Percentiles rank a stretch among this genome's conserved stretches.
Conservation (phyloP, 2,888 invertebrate species). For the Bembecia ichneumoniformis region DNA sequence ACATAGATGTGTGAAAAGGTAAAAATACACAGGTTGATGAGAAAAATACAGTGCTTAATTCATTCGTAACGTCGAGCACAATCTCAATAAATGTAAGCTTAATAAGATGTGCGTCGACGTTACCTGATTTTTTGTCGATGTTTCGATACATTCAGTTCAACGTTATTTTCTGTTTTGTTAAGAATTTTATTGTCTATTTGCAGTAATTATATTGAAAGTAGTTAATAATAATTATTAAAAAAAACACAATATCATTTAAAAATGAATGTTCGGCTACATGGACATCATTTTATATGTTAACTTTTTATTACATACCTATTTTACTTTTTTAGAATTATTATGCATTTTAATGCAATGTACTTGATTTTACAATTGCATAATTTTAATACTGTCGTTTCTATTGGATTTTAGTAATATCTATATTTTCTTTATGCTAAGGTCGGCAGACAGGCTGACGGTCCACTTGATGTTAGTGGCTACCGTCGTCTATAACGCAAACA, state of each 20-base stretch:
- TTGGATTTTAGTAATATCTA: no score
- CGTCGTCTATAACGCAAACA: no score
- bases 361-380: no score
- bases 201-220: not conserved
- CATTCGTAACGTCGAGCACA: constrained; percentile 41
- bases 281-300: constrained; percentile 28
- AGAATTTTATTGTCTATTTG: constrained; percentile 10
- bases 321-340: constrained; percentile 17
- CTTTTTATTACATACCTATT: constrained; percentile 26
- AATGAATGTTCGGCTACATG: constrained; percentile 24
- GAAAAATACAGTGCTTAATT: not conserved
- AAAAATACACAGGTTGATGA: not conserved
- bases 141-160: constrained; percentile 24
- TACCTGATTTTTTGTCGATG: constrained; percentile 49
- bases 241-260: constrained; percentile 3
- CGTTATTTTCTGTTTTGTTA: constrained; percentile 3
- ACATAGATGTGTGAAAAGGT: constrained; percentile 6
- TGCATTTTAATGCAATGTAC: constrained; percentile 14
- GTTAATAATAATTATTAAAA: not conserved
- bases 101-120: constrained; percentile 54
- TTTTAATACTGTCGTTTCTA: no score
- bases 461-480: no score
- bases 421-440: no score
- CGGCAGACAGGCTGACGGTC: no score
- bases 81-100: constrained; percentile 46